Percentiles rank a stretch among this genome's conserved stretches.
Evolutionary conservation across 2,797 vertebrate genomes (phyloP).

Genomic region (Silurus lanzhouensis): DNA sequence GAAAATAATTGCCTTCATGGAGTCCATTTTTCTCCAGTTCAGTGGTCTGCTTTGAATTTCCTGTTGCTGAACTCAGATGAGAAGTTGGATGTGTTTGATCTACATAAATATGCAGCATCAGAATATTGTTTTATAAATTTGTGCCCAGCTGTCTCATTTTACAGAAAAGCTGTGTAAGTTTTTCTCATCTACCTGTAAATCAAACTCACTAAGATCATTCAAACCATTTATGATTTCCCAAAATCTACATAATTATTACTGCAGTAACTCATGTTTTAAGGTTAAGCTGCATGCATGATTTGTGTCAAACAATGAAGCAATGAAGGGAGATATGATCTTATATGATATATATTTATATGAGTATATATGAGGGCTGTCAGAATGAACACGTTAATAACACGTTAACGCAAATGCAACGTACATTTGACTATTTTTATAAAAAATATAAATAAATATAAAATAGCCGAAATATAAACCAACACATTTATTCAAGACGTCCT

Average conservation of each 20-base stretch:
- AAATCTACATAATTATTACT: too few species aligned
- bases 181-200: background rate
- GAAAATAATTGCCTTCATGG: background rate
- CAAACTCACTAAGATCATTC: too few species aligned
- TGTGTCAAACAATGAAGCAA: background rate
- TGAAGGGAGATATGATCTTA: background rate
- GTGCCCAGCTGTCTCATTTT: background rate
- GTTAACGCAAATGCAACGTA: too few species aligned
- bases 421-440: too few species aligned
- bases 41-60: constrained; percentile 32
- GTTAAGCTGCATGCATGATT: background rate
- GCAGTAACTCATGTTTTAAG: too few species aligned
- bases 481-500: too few species aligned
- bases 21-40: background rate
- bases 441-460: too few species aligned
- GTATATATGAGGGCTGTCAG: too few species aligned
- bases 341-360: too few species aligned
- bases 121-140: constrained; percentile 16
- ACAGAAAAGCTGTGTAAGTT: constrained; percentile 28
- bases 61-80: constrained; percentile 29
- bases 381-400: too few species aligned
- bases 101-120: constrained; percentile 8
- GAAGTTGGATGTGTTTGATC: constrained; percentile 11
- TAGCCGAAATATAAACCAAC: too few species aligned
- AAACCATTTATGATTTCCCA: too few species aligned